Conservation (phyloP, 2,113 vertebrate species). For the Gymnocephalus cernua region DNA sequence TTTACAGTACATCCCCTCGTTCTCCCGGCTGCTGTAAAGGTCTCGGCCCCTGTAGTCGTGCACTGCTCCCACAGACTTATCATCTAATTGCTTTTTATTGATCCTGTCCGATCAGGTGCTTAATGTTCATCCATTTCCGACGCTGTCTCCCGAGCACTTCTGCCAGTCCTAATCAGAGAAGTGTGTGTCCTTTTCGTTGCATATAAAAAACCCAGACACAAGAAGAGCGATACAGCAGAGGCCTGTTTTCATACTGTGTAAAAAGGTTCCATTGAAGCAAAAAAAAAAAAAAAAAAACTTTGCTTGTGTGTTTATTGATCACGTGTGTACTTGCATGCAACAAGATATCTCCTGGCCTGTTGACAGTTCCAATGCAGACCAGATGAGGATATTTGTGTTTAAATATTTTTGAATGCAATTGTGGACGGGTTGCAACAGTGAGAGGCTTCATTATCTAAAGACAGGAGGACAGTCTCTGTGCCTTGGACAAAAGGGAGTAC, state of each 20-base stretch:
- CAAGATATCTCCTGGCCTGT: constrained; percentile 39
- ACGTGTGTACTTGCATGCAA: constrained; percentile 24
- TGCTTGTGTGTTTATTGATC: constrained; percentile 26
- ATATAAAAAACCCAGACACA: constrained; percentile 61
- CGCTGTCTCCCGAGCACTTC: constrained; percentile 56
- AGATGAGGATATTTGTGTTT: constrained; percentile 53
- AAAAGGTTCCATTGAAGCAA: constrained; percentile 36
- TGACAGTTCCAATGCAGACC: constrained; percentile 50
- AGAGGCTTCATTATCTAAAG: constrained; percentile 62
- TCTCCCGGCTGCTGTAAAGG: constrained; percentile 46
- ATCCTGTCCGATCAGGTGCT: constrained; percentile 83
- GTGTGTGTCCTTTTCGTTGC: constrained; percentile 65
- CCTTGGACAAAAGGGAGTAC: constrained; percentile 36
- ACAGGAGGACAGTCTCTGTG: constrained; percentile 50
- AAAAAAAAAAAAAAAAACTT: constrained; percentile 13
- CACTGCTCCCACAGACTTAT: constrained; percentile 52
- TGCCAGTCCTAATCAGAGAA: constrained; percentile 75
- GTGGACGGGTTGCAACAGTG: constrained; percentile 31
- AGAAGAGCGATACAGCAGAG: constrained; percentile 45
- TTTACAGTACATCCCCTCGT: constrained; percentile 19
- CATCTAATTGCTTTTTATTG: constrained; percentile 86
- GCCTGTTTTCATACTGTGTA: constrained; percentile 28
- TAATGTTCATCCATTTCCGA: constrained; percentile 79
- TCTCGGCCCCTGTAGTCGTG: constrained; percentile 30
- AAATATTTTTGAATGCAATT: constrained; percentile 50